Evolutionary conservation across 2,797 vertebrate species (phyloP).

Genomic region (Heteromormyrus szaboi): DNA sequence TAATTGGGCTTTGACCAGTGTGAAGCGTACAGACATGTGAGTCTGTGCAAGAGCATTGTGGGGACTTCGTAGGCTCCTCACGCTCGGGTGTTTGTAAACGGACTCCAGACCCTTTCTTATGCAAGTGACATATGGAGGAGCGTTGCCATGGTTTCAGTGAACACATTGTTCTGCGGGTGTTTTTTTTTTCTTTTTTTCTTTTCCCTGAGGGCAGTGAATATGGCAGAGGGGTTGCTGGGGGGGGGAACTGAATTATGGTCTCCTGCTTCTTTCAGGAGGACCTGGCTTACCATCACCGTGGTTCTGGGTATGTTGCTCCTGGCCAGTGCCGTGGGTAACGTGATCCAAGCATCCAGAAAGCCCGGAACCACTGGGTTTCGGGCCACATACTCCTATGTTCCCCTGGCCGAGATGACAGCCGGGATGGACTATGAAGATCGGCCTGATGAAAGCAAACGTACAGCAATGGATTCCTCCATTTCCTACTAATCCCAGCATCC

Average conservation of each 20-base stretch:
- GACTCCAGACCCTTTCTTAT: slow-evolving; percentile 39
- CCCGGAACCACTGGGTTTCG: background rate
- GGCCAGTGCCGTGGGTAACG: slow-evolving; percentile 49
- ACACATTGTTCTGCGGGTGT: slow-evolving; percentile 32
- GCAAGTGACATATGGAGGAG: slow-evolving; percentile 41
- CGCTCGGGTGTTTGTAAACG: background rate
- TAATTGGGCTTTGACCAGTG: background rate
- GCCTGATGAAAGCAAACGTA: background rate
- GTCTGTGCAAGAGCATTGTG: background rate
- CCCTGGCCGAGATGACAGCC: slow-evolving; percentile 46
- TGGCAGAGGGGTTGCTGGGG: background rate
- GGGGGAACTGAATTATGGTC: background rate
- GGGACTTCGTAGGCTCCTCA: background rate
- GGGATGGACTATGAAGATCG: background rate
- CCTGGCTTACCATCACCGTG: slow-evolving; percentile 51
- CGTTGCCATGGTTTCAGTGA: slow-evolving; percentile 44
- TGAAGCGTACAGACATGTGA: background rate
- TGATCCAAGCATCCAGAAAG: slow-evolving; percentile 33
- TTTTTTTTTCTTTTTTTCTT: background rate
- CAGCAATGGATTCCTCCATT: background rate
- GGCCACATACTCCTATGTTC: slow-evolving; percentile 53
- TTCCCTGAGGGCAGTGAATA: background rate
- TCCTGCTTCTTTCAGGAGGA: slow-evolving; percentile 40
- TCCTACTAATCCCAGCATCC: background rate
- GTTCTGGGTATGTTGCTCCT: slow-evolving; percentile 43